Base-by-base conservation (phyloP, 2,888 invertebrate genomes). In the Melikaiella ostensackeni region DNA sequence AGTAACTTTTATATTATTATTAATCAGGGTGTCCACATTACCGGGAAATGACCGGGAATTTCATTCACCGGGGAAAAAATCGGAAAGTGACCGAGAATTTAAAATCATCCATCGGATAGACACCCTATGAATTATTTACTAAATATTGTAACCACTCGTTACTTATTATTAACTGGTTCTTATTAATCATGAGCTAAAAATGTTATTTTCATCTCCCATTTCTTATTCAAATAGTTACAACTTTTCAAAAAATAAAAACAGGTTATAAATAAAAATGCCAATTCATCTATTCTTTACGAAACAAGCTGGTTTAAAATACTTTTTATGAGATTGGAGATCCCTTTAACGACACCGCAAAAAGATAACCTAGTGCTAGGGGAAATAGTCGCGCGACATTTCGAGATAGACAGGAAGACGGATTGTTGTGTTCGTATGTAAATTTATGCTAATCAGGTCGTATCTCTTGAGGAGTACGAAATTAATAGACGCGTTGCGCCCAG, bases 391-490 rank as follows among this genome's bases (percentile, higher is more conserved):
- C 46, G 46, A 50, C 19, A n/a, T 66, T 66, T 66, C 19, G 66
- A 42, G 19, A 66, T 42, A 66, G 66, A 27, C 66, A 46, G 46
- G 30, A 46, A 66, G 46, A 66, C 66, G 66, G 46, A 66, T 66
- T 66, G 66, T 66, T 46, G 27, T 70, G 33, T 70, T n/a, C 50
- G 3, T 46, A 46, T 70, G 70, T 70, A 70, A 50, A 70, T 70
- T 70, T 50, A 70, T 70, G 70, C n/a, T 50, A 70, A 70, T 70
- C 19, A 30, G 13, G 50, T 13, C n/a, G n/a, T 24, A 46, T 70
- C 30, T 70, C 70, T 70, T 50, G 46, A 50, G 70, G 4, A 70
- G 46, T 70, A 50, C n/a, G 30, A 70, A 70, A 70, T 50, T 70
- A 70, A 50, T 70, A 70, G 70, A 70, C 70, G 70, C 50, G 27